These are phyloP conservation scores for Zaprionus lineosus DNA, from an alignment of 2,888 invertebrate genomes.

Conservation along the genomic window DNA sequence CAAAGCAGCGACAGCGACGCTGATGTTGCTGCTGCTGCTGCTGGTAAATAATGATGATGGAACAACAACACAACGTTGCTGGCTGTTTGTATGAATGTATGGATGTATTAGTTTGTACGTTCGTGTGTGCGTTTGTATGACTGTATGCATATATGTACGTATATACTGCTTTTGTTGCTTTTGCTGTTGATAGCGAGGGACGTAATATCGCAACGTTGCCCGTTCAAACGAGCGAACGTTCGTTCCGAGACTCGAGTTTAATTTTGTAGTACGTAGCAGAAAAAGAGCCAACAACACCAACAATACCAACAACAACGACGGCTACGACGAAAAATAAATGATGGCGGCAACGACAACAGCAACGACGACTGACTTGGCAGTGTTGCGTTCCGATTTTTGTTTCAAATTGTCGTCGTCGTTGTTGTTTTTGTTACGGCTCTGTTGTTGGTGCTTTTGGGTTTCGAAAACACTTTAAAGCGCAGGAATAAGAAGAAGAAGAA, in stretches of 20 bases:
- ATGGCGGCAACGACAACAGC: slow-evolving; percentile 53
- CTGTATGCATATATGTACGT: slow-evolving; percentile 19
- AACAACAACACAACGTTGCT: slow-evolving; percentile 59
- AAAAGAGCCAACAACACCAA: slow-evolving; percentile 55
- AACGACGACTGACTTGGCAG: slow-evolving; percentile 69
- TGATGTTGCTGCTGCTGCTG: slow-evolving; percentile 64
- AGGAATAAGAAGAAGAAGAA: slow-evolving; percentile 36
- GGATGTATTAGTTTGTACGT: slow-evolving; percentile 28
- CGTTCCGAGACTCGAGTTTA: slow-evolving; percentile 74
- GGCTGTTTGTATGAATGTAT: slow-evolving; percentile 17
- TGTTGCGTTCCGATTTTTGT: slow-evolving; percentile 76
- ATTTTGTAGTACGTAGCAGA: slow-evolving; percentile 77
- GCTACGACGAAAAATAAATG: slow-evolving; percentile 42
- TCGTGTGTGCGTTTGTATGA: slow-evolving; percentile 11
- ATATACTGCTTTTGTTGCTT: slow-evolving; percentile 46
- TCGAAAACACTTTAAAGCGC: slow-evolving; percentile 67
- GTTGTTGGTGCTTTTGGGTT: slow-evolving; percentile 52
- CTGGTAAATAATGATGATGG: slow-evolving; percentile 78
- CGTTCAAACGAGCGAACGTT: slow-evolving; percentile 73
- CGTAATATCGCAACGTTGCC: slow-evolving; percentile 75
- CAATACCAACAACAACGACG: slow-evolving; percentile 27
- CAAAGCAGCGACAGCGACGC: slow-evolving; percentile 56
- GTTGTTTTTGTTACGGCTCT: slow-evolving; percentile 35
- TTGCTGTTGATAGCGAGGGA: slow-evolving; percentile 69
- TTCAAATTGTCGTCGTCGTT: slow-evolving; percentile 61